Evolutionary conservation across 53 echinoderm and acorn worm species (phyloP).

Genomic region (Zoroaster sp.): DNA sequence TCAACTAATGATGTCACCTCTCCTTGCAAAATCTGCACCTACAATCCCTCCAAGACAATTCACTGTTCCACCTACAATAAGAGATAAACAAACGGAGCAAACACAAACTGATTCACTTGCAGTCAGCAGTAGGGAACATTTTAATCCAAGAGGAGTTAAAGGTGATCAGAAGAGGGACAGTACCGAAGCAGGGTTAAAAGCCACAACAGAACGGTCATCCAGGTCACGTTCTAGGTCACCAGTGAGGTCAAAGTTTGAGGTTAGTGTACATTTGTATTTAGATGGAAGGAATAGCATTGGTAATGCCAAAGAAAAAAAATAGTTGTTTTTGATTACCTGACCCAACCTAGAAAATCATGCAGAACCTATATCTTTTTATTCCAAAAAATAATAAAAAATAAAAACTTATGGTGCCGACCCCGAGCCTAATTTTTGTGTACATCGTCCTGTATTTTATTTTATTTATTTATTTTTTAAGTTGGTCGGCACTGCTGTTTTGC

Average conservation of each 20-base stretch:
- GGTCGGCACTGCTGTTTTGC: too few relatives aligned
- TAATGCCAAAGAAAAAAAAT: too few relatives aligned
- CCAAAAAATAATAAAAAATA: too few relatives aligned
- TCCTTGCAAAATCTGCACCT: constrained; percentile 28
- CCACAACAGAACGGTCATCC: constrained; percentile 40
- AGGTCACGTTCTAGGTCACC: constrained; percentile 53
- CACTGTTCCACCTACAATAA: constrained; percentile 38
- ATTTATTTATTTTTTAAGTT: too few relatives aligned
- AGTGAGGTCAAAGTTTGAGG: constrained; percentile 45
- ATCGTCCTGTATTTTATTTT: too few relatives aligned
- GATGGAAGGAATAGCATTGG: too few relatives aligned
- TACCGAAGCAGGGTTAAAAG: constrained; percentile 41
- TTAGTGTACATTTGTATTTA: too few relatives aligned
- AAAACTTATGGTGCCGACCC: too few relatives aligned
- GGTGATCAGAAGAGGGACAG: constrained; percentile 45
- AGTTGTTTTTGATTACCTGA: too few relatives aligned
- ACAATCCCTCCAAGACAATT: constrained; percentile 32
- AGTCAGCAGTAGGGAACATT: background rate
- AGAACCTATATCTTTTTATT: too few relatives aligned
- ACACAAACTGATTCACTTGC: constrained; percentile 6
- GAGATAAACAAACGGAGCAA: constrained; percentile 31
- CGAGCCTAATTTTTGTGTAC: too few relatives aligned
- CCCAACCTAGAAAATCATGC: too few relatives aligned
- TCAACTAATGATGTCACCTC: constrained; percentile 47
- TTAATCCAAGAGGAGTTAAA: constrained; percentile 25